These are phyloP conservation scores for Pecten maximus DNA, from an alignment of 2,888 invertebrate genomes.

Conservation along the genomic window DNA sequence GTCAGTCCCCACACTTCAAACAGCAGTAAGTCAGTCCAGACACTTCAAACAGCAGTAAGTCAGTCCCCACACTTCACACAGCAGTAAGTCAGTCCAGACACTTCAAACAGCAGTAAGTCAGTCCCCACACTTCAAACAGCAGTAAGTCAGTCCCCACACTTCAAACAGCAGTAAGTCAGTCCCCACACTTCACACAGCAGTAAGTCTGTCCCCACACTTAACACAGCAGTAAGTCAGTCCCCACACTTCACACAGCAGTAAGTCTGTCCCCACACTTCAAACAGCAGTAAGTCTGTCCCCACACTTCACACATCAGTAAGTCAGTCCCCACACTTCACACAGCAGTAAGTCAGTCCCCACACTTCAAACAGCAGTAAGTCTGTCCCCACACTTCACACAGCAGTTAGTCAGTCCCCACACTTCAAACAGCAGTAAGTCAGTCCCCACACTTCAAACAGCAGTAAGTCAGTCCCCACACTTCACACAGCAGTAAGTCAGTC, in stretches of 20 bases:
- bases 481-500: background rate
- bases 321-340: background rate
- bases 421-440: background rate
- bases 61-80: too few relatives aligned
- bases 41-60: conserved; percentile 1
- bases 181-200: background rate
- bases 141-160: background rate
- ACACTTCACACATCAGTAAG: background rate
- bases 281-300: background rate
- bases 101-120: background rate
- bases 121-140: background rate
- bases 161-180: background rate
- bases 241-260: background rate
- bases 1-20: background rate
- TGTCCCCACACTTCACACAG: background rate
- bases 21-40: background rate
- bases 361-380: background rate
- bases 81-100: background rate
- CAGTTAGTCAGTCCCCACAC: background rate
- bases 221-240: background rate
- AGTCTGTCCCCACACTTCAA: background rate
- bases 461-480: background rate
- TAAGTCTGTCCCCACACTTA: background rate
- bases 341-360: background rate
- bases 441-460: background rate